Conservation (phyloP, 2,113 vertebrate genomes). For the Drymodes brunneopygia region DNA sequence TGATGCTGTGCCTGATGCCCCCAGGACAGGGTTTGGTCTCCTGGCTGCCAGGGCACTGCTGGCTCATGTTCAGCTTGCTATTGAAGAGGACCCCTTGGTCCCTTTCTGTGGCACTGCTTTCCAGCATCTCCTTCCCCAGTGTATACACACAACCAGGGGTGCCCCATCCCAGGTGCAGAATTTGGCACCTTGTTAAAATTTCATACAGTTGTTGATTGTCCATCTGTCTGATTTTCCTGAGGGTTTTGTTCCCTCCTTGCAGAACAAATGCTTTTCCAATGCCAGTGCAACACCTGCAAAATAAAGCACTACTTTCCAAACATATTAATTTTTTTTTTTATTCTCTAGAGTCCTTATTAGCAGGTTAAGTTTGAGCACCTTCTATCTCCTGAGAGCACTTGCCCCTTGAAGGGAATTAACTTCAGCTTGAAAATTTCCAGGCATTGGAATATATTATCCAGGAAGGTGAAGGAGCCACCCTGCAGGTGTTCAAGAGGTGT, state of each 20-base stretch:
- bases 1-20: background rate
- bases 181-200: background rate
- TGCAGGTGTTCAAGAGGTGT: background rate
- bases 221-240: background rate
- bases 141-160: background rate
- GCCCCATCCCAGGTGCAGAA: background rate
- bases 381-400: background rate
- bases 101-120: background rate
- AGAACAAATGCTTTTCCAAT: background rate
- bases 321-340: background rate
- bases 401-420: background rate
- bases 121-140: background rate
- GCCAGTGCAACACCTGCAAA: background rate
- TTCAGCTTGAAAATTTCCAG: background rate
- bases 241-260: background rate
- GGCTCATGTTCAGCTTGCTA: accelerated
- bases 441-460: background rate
- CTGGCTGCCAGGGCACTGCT: background rate
- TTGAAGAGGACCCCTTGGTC: accelerated
- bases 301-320: background rate
- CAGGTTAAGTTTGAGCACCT: background rate
- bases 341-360: background rate
- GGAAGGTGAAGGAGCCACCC: background rate
- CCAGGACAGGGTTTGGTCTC: background rate
- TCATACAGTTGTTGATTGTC: background rate